phyloP scores from a whole-genome alignment of 2,888 invertebrate genomes.

The Acronicta leporina region DNA sequence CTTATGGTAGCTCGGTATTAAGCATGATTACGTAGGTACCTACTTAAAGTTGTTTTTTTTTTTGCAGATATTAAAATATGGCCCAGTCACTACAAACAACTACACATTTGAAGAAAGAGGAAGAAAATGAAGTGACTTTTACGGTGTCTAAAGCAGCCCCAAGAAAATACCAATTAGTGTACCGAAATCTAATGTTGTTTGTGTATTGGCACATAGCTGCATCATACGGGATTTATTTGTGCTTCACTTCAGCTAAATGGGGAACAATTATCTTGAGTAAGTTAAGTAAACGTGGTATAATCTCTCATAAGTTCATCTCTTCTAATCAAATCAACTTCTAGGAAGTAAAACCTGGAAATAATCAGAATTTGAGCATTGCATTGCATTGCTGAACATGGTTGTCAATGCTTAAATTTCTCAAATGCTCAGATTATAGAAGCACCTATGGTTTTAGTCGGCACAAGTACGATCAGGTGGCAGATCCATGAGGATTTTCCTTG shows the following conservation, averaged over 20 bases:
- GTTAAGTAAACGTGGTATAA: slow-evolving; percentile 19
- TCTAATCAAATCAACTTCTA: too few species aligned
- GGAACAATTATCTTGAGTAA: slow-evolving; percentile 62
- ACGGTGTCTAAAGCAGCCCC: slow-evolving; percentile 47
- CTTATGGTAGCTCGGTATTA: too few species aligned
- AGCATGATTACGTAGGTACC: too few species aligned
- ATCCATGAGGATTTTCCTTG: too few species aligned
- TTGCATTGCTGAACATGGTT: too few species aligned
- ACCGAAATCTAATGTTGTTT: slow-evolving; percentile 61
- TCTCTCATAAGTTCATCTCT: neutral
- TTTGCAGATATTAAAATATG: slow-evolving; percentile 30
- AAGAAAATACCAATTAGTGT: slow-evolving; percentile 60
- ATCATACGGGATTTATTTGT: slow-evolving; percentile 65
- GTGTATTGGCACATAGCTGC: slow-evolving; percentile 64
- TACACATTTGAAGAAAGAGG: slow-evolving; percentile 8
- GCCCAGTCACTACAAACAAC: slow-evolving; percentile 6
- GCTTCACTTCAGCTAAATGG: slow-evolving; percentile 66
- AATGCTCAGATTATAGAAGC: too few species aligned
- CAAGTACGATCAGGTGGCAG: too few species aligned
- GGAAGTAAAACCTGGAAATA: too few species aligned
- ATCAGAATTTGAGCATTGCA: too few species aligned
- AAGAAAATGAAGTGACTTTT: slow-evolving; percentile 32
- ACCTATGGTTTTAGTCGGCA: too few species aligned
- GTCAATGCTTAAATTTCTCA: too few species aligned
- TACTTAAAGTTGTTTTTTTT: neutral